Evolutionary conservation across 2,113 vertebrate genomes (phyloP).

Genomic region (Nycticebus coucang): DNA sequence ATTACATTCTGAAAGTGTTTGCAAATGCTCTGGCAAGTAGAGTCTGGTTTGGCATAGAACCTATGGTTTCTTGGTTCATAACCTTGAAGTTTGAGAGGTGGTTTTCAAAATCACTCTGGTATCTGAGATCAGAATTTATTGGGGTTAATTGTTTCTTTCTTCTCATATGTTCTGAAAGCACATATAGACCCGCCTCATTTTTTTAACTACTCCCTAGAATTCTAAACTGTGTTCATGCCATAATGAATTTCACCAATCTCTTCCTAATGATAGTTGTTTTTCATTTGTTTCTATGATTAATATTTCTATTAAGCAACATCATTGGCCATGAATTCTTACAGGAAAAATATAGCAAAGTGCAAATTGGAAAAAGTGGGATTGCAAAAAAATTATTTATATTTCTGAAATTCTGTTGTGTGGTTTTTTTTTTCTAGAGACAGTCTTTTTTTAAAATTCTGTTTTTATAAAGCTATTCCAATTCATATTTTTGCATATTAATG

Average conservation of each 20-base stretch:
- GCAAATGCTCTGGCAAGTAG: not conserved
- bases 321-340: slow-evolving; percentile 20
- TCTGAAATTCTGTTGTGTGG: not conserved
- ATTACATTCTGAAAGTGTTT: not conserved
- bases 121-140: not conserved
- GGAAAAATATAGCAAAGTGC: not conserved
- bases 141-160: slow-evolving; percentile 39
- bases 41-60: not conserved
- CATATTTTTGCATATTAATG: slow-evolving; percentile 13
- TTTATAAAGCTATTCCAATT: slow-evolving; percentile 15
- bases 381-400: slow-evolving; percentile 39
- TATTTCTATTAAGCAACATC: not conserved
- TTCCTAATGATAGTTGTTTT: not conserved
- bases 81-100: not conserved
- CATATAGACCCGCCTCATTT: not conserved
- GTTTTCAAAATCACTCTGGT: not conserved
- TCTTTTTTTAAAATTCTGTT: not conserved
- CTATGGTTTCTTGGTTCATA: not conserved
- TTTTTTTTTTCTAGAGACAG: too few species aligned
- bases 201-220: not conserved
- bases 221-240: not conserved
- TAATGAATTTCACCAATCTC: slow-evolving; percentile 2
- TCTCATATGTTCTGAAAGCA: not conserved
- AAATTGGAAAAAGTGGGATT: not conserved
- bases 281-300: slow-evolving; percentile 12